Evolutionary conservation across 2,797 vertebrate genomes (phyloP).

Genomic region (Argentina silus): DNA sequence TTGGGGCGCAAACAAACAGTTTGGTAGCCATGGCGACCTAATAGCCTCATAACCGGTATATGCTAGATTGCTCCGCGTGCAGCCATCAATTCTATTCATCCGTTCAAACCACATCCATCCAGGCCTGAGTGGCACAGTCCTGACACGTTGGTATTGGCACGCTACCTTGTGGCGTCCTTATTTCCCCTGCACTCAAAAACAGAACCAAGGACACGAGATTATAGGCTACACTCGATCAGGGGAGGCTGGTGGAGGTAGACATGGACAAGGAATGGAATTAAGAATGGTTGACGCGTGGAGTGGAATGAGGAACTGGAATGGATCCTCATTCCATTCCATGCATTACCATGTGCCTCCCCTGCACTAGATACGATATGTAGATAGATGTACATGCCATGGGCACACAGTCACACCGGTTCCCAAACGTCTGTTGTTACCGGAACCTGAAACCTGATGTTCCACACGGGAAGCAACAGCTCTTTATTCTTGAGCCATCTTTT

Average conservation of each 20-base stretch:
- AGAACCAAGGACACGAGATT: conserved; percentile 23
- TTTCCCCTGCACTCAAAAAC: conserved; percentile 23
- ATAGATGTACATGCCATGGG: too few species aligned
- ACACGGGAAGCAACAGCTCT: too few species aligned
- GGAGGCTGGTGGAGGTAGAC: conserved; percentile 6
- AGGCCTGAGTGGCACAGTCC: conserved; percentile 33
- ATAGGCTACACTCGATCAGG: neutral
- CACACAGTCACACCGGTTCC: too few species aligned
- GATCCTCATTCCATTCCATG: too few species aligned
- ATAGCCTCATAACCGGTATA: conserved; percentile 41
- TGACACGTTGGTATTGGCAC: conserved; percentile 59
- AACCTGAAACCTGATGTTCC: too few species aligned
- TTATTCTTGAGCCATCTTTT: too few species aligned
- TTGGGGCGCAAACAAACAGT: conserved; percentile 66
- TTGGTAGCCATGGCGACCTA: conserved; percentile 60
- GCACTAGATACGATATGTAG: too few species aligned
- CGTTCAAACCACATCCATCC: conserved; percentile 47
- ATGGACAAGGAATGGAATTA: too few species aligned
- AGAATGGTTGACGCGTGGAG: too few species aligned
- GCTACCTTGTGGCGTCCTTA: conserved; percentile 18
- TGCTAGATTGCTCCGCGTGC: conserved; percentile 41
- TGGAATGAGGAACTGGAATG: neutral
- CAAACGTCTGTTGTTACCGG: too few species aligned
- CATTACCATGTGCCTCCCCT: too few species aligned
- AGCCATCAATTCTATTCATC: conserved; percentile 48